These are phyloP conservation scores for Ficedula albicollis DNA, from an alignment of 2,797 vertebrate genomes.

Conservation along the genomic window DNA sequence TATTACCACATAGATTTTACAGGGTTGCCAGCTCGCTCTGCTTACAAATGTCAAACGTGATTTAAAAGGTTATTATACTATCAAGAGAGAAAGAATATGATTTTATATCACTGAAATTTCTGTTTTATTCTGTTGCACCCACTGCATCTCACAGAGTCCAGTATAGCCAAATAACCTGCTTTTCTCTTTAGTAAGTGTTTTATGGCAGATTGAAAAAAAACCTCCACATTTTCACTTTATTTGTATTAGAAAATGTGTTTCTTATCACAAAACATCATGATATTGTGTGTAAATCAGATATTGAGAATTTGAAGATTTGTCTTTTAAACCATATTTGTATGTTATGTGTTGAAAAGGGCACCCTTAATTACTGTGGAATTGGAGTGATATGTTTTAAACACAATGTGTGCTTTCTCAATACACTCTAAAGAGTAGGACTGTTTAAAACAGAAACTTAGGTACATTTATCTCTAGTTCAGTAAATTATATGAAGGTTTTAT, in stretches of 20 bases:
- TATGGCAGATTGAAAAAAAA: slow-evolving; percentile 36
- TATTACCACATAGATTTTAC: slow-evolving; percentile 84
- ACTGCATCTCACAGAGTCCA: background rate
- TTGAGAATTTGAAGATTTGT: background rate
- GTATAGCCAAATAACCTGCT: slow-evolving; percentile 48
- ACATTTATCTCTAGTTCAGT: background rate
- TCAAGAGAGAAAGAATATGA: slow-evolving; percentile 60
- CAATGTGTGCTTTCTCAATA: background rate
- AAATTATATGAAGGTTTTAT: background rate
- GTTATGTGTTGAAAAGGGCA: background rate
- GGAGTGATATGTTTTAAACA: background rate
- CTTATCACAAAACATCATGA: background rate
- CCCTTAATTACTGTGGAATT: background rate
- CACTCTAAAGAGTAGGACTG: background rate
- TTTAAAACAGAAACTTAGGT: background rate
- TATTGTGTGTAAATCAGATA: background rate
- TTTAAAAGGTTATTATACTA: slow-evolving; percentile 90
- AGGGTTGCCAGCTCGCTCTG: slow-evolving; percentile 77
- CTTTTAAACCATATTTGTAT: background rate
- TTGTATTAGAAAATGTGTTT: slow-evolving; percentile 50
- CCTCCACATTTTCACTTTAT: slow-evolving; percentile 35
- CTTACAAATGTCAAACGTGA: slow-evolving; percentile 90
- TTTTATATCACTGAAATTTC: slow-evolving; percentile 71
- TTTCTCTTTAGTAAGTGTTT: slow-evolving; percentile 69
- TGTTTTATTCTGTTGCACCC: slow-evolving; percentile 49